Evolutionary conservation across 1,140 invertebrate species (phyloP), one percentile per base, ranked within the genome.

Genomic region (Drosophila nannoptera): DNA sequence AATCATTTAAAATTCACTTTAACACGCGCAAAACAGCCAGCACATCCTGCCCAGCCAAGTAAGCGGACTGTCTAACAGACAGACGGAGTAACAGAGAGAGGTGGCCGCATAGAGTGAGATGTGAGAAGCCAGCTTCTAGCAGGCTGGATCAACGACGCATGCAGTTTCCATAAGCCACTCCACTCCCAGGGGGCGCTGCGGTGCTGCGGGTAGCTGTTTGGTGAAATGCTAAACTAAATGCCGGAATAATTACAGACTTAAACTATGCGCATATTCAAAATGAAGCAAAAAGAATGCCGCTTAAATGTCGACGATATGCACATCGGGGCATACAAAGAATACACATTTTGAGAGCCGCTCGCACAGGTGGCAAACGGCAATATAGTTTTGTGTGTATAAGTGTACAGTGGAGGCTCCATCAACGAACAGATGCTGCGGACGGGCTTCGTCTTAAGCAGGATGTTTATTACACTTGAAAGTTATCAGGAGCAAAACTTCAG

Each of bases 1-100:
- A 84, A 84, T 84, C 77, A 84, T 84, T 84, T 80, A 65, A 86
- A 83, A 78, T 83, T 83, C 76, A 83, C 80, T 78, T 83, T 83
- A 84, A 78, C 73, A 77, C 78, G 74, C 74, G 74, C 59, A 65
- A 48, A 66, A 52, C 53, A 64, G 36, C 60, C 59, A 35, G 49
- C 56, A 67, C 52, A 65, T 66, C 62, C 68, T 65, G 62, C 8
- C 29, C 45, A 55, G 46, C 2, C 16, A 45, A 35, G 42, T 22
- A 38, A 16, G 32, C n/a, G 45, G 16, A 58, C 7, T 11, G 12
- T 12, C 49, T 14, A 49, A 36, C 11, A 43, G 55, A 35, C 12
- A 9, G 50, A 11, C 9, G 4, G 8, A 35, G 12, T 38, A 14
- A 11, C n/a, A 7, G 11, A 35, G 35, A 11, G 12, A 7, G 16